These are phyloP conservation scores for Gasteruption jaculator DNA, from an alignment of 2,888 invertebrate genomes.

Conservation along the genomic window DNA sequence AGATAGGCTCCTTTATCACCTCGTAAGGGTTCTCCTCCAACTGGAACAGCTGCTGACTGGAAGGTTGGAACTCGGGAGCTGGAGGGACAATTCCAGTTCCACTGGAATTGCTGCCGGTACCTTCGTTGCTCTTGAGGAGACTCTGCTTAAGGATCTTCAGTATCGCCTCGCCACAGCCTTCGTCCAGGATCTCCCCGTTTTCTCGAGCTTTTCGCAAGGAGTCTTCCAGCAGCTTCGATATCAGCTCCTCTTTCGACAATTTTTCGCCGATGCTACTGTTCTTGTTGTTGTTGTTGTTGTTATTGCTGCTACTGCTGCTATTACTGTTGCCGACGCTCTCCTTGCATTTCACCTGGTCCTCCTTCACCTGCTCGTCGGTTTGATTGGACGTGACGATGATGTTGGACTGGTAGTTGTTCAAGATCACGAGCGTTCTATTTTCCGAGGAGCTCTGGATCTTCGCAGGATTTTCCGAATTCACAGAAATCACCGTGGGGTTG, in stretches of 20 bases:
- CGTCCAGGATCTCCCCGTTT: constrained; percentile 44
- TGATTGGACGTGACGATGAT: constrained; percentile 37
- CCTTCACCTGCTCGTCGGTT: constrained; percentile 10
- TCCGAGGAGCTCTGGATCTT: constrained; percentile 36
- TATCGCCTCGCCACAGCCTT: constrained; percentile 46
- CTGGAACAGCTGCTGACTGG: constrained; percentile 36
- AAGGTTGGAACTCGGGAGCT: constrained; percentile 37
- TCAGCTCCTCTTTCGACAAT: constrained; percentile 40
- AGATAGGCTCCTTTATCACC: constrained; percentile 51
- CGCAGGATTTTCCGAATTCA: constrained; percentile 35
- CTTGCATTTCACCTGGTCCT: not conserved
- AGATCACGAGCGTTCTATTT: constrained; percentile 46
- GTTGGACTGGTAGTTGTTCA: constrained; percentile 48
- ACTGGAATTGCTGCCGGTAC: constrained; percentile 39
- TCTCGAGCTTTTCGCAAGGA: constrained; percentile 44
- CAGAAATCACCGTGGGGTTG: constrained; percentile 48
- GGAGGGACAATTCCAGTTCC: too few relatives aligned
- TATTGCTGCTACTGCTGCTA: constrained; percentile 2
- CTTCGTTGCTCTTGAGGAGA: constrained; percentile 40
- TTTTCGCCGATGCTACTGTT: not conserved
- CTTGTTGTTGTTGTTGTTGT: not conserved
- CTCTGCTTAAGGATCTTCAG: constrained; percentile 47
- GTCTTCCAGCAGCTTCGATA: constrained; percentile 45
- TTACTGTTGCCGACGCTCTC: not conserved
- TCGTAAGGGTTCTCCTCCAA: constrained; percentile 51